Evolutionary conservation across 1,140 invertebrate species (phyloP).

Genomic region (Laodelphax striatellus): DNA sequence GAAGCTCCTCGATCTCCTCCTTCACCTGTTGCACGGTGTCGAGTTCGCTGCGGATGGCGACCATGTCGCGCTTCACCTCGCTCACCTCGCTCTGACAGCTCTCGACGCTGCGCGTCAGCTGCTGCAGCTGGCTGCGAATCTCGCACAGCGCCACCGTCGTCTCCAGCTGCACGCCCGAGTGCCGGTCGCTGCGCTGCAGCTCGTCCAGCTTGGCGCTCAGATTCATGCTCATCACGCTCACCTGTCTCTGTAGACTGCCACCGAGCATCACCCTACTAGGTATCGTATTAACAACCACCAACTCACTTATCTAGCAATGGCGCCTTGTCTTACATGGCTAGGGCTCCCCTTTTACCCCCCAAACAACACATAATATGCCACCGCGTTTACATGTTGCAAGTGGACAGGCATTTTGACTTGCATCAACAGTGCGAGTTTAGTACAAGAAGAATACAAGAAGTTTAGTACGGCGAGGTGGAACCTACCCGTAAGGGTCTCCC

Average conservation of each 20-base stretch:
- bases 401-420: too few species aligned
- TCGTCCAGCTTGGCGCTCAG: slow-evolving; percentile 83
- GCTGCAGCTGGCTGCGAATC: slow-evolving; percentile 79
- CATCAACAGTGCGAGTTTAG: too few species aligned
- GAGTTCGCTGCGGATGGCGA: slow-evolving; percentile 84
- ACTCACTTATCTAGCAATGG: too few species aligned
- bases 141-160: slow-evolving; percentile 81
- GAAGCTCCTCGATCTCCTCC: slow-evolving; percentile 83
- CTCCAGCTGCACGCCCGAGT: slow-evolving; percentile 62
- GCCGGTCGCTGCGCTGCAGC: slow-evolving; percentile 50
- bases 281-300: background rate
- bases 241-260: slow-evolving; percentile 83
- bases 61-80: slow-evolving; percentile 83
- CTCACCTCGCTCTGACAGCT: slow-evolving; percentile 72
- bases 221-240: slow-evolving; percentile 92
- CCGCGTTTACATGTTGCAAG: background rate
- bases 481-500: too few species aligned
- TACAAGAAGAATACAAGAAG: too few species aligned
- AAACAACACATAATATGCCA: background rate
- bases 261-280: slow-evolving; percentile 5
- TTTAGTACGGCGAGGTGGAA: too few species aligned
- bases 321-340: too few species aligned
- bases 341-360: background rate
- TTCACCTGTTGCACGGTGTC: slow-evolving; percentile 87
- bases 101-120: slow-evolving; percentile 84